These are phyloP conservation scores for Crotalus helleri DNA, from an alignment of 2,113 vertebrate genomes.

Conservation along the genomic window DNA sequence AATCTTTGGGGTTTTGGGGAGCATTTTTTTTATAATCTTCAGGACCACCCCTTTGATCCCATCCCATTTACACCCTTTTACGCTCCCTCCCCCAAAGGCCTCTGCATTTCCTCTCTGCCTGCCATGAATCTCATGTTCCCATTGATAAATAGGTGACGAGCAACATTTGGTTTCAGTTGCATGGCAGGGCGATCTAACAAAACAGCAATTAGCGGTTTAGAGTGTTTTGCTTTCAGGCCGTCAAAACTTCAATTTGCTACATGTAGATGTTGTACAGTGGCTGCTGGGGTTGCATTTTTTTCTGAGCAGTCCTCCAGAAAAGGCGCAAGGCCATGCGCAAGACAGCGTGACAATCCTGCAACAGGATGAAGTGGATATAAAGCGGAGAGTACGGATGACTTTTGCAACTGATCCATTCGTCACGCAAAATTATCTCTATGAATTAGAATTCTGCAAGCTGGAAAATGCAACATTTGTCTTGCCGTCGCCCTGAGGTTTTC, in stretches of 20 bases:
- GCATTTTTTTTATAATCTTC: not conserved
- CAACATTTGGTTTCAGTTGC: not conserved
- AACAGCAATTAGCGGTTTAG: not conserved
- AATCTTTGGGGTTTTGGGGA: not conserved
- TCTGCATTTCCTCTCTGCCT: not conserved
- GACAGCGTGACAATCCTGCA: not conserved
- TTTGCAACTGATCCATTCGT: not conserved
- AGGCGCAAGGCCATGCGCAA: not conserved
- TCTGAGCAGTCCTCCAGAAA: not conserved
- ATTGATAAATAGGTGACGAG: not conserved
- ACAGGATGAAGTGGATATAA: not conserved
- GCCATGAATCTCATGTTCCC: not conserved
- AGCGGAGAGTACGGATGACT: not conserved
- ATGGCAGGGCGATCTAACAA: not conserved
- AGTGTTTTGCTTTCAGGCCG: too few species aligned
- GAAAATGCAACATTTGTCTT: too few species aligned
- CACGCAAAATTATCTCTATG: too few species aligned
- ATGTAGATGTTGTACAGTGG: too few species aligned
- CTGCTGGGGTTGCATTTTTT: not conserved
- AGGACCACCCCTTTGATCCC: fast-evolving
- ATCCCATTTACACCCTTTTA: not conserved
- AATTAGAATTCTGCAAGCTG: too few species aligned
- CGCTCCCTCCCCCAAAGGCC: too few species aligned
- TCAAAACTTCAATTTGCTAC: not conserved
- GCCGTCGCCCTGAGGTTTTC: too few species aligned